These are phyloP conservation scores for Macrochelys suwanniensis DNA, from an alignment of 2,797 vertebrate species.

Conservation along the genomic window DNA sequence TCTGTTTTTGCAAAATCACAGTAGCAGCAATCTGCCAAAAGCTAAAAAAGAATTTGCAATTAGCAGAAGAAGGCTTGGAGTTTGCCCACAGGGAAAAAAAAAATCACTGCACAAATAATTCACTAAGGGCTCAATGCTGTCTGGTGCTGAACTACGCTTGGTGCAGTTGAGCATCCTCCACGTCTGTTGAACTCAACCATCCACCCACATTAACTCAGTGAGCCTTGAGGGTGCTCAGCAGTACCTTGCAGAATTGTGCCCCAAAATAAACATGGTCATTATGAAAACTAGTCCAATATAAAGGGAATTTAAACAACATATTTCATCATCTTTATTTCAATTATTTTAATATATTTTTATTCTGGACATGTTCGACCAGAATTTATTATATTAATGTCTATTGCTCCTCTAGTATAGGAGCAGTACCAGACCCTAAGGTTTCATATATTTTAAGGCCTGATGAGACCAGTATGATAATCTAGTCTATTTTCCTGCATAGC, in stretches of 20 bases:
- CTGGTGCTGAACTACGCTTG: not conserved
- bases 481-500: not conserved
- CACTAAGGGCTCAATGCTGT: not conserved
- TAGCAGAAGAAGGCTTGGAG: constrained; percentile 49
- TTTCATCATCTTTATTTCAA: not conserved
- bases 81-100: constrained; percentile 17
- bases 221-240: not conserved
- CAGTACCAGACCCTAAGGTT: not conserved
- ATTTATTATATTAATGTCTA: not conserved
- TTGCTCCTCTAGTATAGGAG: not conserved
- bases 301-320: not conserved
- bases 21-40: constrained; percentile 47
- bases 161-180: not conserved
- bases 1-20: constrained; percentile 55
- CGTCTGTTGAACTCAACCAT: not conserved
- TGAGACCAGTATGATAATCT: not conserved
- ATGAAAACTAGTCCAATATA: not conserved
- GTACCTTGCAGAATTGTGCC: not conserved
- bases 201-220: not conserved
- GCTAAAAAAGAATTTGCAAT: constrained; percentile 66
- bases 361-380: not conserved
- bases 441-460: not conserved
- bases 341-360: not conserved
- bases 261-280: not conserved
- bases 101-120: not conserved